Evolutionary conservation across 2,113 vertebrate species (phyloP).

Genomic region (Nesogale talazaci): DNA sequence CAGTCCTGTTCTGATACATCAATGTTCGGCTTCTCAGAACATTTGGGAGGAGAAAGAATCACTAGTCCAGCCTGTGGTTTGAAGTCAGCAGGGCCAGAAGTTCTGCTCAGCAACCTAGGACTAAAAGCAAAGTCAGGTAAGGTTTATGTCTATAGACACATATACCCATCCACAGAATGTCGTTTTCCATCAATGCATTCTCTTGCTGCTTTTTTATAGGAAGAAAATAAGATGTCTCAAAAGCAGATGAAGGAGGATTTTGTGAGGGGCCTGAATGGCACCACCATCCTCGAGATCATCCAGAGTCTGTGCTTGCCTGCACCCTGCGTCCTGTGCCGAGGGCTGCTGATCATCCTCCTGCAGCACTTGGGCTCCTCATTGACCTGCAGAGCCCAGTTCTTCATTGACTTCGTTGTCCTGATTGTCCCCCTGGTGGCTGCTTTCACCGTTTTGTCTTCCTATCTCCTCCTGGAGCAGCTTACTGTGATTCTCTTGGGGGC

Average conservation of each 20-base stretch:
- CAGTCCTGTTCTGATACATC: neutral
- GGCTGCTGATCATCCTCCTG: constrained; percentile 88
- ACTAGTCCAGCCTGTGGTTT: neutral
- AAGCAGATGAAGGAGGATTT: constrained; percentile 93
- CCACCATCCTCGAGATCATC: constrained; percentile 90
- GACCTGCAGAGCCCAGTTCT: constrained; percentile 84
- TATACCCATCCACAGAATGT: neutral
- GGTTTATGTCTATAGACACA: neutral
- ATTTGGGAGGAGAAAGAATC: neutral
- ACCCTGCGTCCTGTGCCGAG: constrained; percentile 90
- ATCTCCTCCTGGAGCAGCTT: constrained; percentile 83
- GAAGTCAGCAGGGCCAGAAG: neutral
- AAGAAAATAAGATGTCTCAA: constrained; percentile 88
- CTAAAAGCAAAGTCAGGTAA: constrained; percentile 36
- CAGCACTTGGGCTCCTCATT: constrained; percentile 80
- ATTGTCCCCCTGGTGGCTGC: constrained; percentile 90
- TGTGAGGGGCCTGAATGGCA: constrained; percentile 94
- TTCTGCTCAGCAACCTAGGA: neutral
- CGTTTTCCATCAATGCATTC: constrained; percentile 42
- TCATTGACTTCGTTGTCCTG: constrained; percentile 90
- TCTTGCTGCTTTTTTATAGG: constrained; percentile 70
- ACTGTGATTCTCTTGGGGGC: constrained; percentile 76
- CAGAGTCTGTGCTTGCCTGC: constrained; percentile 89
- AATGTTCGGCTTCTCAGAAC: constrained; percentile 13
- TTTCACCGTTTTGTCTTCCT: constrained; percentile 89